Evolutionary conservation across 2,888 invertebrate genomes (phyloP), one percentile per base, ranked within the genome.

Genomic region (Cephus nigrinus): DNA sequence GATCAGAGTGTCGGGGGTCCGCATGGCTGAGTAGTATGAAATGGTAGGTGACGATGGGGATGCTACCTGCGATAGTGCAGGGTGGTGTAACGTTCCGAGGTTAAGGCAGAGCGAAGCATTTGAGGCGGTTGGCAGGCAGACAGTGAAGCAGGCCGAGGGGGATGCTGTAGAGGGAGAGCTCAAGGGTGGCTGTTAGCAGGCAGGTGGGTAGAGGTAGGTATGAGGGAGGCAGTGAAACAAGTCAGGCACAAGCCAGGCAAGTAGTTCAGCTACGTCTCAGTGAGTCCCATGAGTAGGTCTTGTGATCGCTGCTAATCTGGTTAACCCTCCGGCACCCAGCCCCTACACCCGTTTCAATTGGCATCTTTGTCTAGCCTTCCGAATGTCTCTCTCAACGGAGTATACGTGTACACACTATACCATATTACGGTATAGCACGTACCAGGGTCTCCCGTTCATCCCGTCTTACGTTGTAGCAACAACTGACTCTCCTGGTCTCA

Each of bases 261-360:
- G 55, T 55, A 55, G 55, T 55, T 55, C 55, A 15, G 31, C 71
- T 31, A 71, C 78, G 76, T 78, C 78, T 77, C 77, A 79, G 74
- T 81, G 78, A 78, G 76, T 80, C 79, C 75, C 80, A 23, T 11
- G 74, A 74, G 74, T 33, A 34, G 23, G 36, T 30, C 80, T 68
- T 71, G 76, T 80, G 82, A 80, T 84, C 78, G 79, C 73, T 80
- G 79, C 78, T 83, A 84, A 84, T 84, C 81, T 81, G 76, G 85
- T 84, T 85, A 84, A 83, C 78, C 78, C 81, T 80, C 79, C 71
- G 78, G 69, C 73, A 75, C 55, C 32, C 35, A 34, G 0, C 31
- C 71, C 71, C 71, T 31, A 23, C 30, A 15, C 31, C 71, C 71
- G 31, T 33, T 71, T 31, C 71, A 32, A 32, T 31, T 71, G 12